Percentiles rank a stretch among this genome's conserved stretches.
These are phyloP conservation scores for Zophobas atratus DNA, from an alignment of 1,140 invertebrate species.

Conservation along the genomic window DNA sequence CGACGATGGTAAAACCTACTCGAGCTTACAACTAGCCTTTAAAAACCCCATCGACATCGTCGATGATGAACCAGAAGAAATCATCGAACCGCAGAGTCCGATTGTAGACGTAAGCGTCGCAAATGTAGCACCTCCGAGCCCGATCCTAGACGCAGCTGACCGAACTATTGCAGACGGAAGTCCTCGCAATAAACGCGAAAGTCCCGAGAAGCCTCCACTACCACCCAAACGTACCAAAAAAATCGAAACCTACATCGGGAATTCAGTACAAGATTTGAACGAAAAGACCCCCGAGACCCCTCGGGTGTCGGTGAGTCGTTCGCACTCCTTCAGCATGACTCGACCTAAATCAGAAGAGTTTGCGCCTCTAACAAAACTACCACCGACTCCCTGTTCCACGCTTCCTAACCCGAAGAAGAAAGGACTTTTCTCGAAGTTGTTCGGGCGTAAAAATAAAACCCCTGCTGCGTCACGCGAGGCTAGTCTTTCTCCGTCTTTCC, in stretches of 20 bases:
- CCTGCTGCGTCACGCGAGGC: conserved; percentile 57
- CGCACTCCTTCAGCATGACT: conserved; percentile 60
- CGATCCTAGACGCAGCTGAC: background rate
- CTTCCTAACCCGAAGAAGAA: conserved; percentile 74
- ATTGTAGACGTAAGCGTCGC: background rate
- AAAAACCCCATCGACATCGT: conserved; percentile 82
- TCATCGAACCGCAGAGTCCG: conserved; percentile 55
- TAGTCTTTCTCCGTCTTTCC: conserved; percentile 53
- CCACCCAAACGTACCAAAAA: conserved; percentile 85
- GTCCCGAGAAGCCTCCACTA: conserved; percentile 79
- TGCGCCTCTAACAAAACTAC: conserved; percentile 68
- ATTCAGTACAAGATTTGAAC: conserved; percentile 11
- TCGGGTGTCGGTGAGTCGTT: conserved; percentile 50
- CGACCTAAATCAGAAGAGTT: conserved; percentile 69
- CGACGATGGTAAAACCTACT: conserved; percentile 84
- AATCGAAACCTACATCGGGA: conserved; percentile 66
- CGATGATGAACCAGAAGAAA: conserved; percentile 58
- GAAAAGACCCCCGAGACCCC: background rate
- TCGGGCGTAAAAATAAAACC: conserved; percentile 64
- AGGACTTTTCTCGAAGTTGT: conserved; percentile 78
- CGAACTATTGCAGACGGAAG: background rate
- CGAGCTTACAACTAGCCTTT: conserved; percentile 88
- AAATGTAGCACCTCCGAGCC: conserved; percentile 13
- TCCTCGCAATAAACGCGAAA: conserved; percentile 69
- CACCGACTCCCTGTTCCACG: conserved; percentile 67